Base-by-base conservation (phyloP, 2,797 vertebrate species). In the Coluber constrictor region DNA sequence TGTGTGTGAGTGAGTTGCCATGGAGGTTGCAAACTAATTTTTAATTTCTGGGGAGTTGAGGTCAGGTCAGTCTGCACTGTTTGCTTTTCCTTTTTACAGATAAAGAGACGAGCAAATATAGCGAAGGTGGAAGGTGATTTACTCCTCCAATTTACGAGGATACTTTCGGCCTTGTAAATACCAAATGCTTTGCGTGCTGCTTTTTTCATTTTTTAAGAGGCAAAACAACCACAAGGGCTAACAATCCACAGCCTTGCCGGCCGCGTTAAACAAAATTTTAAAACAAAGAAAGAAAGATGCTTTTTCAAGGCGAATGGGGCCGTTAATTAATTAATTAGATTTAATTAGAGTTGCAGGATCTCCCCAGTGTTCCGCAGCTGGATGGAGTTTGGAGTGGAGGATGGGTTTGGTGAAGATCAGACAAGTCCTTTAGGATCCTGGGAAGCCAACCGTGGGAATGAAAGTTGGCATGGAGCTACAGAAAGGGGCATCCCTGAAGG, bases 141-240 rank as follows among this genome's bases (percentile, higher is more conserved):
- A 37, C 12, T 27, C 60, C 4, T 29, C 60, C 37, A 61, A 89
- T 61, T 59, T 27, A 89, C 37, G 3, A 16, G 27, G 3, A 89
- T 18, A 29, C 43, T 51, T 63, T 47, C 3, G 13, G 29, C 6
- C 13, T 32, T 16, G 29, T 70, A 70, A 32, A 70, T 70, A 70
- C 13, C 13, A 0, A 32, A 16, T 12, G 1, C n/a, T 70, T n/a
- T 15, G 13, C 29, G 2, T 2, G n/a, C 63, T 7, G 12, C 4
- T 23, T 60, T 3, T 60, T 61, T 27, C 11, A 11, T 27, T n/a
- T 15, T 37, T 70, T 37, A 4, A 23, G 8, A 43, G 37, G 47
- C 47, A 54, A n/a, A 55, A 29, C 25, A 27, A 29, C 5, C 13
- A 16, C 18, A 43, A 43, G 32, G 20, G 74, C 74, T 23, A 79